Percentiles rank a stretch among this genome's conserved stretches.
Conservation (phyloP, 2,797 vertebrate genomes). For the Toxotes lorentzi region DNA sequence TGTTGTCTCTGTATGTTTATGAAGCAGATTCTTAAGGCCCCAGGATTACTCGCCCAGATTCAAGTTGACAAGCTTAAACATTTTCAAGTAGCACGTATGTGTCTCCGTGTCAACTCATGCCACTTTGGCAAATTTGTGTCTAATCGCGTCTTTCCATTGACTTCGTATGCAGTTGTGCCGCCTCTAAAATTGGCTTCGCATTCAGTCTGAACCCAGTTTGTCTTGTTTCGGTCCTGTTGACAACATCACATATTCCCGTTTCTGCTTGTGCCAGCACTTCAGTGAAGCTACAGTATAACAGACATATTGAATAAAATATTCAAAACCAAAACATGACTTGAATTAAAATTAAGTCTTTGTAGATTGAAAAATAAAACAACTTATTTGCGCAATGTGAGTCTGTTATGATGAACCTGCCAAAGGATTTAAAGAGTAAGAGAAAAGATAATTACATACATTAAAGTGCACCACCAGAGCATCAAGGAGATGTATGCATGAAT, state of each 20-base stretch:
- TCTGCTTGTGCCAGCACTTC: not conserved
- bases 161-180: not conserved
- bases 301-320: conserved; percentile 1
- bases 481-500: not conserved
- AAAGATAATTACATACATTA: not conserved
- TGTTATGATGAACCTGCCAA: not conserved
- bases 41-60: not conserved
- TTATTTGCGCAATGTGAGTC: not conserved
- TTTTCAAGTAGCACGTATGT: not conserved
- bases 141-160: not conserved
- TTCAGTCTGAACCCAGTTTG: not conserved
- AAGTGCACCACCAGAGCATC: not conserved
- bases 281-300: not conserved
- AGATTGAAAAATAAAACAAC: not conserved
- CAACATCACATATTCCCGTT: not conserved
- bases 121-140: not conserved
- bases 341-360: not conserved
- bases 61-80: not conserved
- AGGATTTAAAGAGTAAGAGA: not conserved
- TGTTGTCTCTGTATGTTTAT: not conserved
- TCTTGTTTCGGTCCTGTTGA: not conserved
- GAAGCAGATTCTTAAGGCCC: not conserved
- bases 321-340: not conserved
- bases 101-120: not conserved
- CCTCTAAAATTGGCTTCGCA: not conserved